A percentile compares a stretch with the other conserved stretches of the same genome.
phyloP scores from a whole-genome alignment of 2,797 vertebrate genomes.

The Anguilla marmorata region DNA sequence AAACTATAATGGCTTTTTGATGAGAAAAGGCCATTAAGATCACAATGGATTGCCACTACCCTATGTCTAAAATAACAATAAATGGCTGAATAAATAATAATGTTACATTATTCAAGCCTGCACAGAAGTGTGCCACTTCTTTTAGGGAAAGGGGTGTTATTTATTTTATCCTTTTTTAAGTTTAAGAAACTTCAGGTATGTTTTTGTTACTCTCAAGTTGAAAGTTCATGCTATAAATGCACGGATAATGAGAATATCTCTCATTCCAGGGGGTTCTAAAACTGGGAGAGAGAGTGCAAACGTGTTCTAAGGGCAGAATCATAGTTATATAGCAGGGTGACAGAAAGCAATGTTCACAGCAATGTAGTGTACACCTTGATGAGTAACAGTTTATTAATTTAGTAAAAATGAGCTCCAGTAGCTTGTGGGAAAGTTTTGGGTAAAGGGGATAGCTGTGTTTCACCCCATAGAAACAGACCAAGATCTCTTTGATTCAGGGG shows the following conservation, averaged over 20 bases:
- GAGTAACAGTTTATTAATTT: not conserved
- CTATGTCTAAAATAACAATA: conserved; percentile 1
- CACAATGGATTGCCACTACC: not conserved
- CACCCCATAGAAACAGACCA: too few species aligned
- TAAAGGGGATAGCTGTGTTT: too few species aligned
- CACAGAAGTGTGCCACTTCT: not conserved
- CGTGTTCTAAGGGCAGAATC: not conserved
- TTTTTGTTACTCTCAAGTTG: not conserved
- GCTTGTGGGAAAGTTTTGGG: not conserved
- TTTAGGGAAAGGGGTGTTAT: not conserved
- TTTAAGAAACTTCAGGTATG: not conserved
- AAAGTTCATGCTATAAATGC: not conserved
- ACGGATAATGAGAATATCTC: too few species aligned
- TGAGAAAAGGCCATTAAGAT: not conserved
- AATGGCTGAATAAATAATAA: not conserved
- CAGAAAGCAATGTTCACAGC: not conserved
- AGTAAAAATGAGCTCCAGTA: not conserved
- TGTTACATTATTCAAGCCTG: not conserved
- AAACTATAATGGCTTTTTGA: not conserved
- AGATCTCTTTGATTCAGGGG: too few species aligned
- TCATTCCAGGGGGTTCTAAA: too few species aligned
- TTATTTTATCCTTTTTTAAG: not conserved
- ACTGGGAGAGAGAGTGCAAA: too few species aligned
- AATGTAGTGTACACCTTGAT: not conserved
- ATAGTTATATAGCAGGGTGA: not conserved